Evolutionary conservation across 1,140 invertebrate genomes (phyloP).

Genomic region (Magallana ariakensis): DNA sequence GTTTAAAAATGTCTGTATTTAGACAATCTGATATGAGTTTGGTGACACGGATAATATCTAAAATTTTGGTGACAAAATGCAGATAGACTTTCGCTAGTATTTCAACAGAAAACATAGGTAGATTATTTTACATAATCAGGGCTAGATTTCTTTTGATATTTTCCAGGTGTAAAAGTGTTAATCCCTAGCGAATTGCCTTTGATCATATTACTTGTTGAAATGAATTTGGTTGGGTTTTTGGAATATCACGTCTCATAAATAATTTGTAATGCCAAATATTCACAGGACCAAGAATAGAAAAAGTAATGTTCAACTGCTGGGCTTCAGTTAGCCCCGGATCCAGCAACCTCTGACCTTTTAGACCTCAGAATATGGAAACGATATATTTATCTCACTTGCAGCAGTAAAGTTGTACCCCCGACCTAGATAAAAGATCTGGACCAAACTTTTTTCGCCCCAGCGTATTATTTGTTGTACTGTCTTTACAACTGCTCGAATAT

Average conservation of each 20-base stretch:
- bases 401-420: neutral
- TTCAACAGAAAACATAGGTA: neutral
- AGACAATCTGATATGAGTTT: neutral
- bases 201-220: conserved; percentile 22
- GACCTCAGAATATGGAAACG: neutral
- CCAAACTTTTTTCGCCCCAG: neutral
- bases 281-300: neutral
- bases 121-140: conserved; percentile 3
- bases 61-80: neutral
- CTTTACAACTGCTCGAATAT: neutral
- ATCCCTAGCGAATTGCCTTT: neutral
- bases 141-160: neutral
- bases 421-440: neutral
- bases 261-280: neutral
- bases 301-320: neutral
- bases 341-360: neutral
- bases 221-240: neutral
- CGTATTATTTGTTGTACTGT: neutral
- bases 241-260: conserved; percentile 19
- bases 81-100: neutral
- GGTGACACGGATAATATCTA: neutral
- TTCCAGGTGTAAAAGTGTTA: conserved; percentile 19
- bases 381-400: neutral
- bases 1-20: neutral
- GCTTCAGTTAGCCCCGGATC: neutral